phyloP scores from a whole-genome alignment of 2,888 invertebrate species.

The Elysia crispata region DNA sequence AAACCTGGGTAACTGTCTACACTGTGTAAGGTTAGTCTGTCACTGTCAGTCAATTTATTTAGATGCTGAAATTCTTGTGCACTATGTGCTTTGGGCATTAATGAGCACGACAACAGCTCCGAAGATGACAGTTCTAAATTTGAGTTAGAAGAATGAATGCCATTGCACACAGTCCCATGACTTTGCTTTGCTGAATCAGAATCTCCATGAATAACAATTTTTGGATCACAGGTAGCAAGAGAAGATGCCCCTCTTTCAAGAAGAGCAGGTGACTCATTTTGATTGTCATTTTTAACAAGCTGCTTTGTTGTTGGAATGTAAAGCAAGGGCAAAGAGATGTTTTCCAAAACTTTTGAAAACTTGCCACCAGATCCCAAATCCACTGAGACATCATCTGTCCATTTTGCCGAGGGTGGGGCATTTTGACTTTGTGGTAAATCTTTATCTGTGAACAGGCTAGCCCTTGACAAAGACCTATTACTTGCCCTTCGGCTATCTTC shows the following conservation, averaged over 20 bases:
- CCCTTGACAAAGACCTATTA: slow-evolving; percentile 1
- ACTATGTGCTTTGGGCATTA: slow-evolving; percentile 47
- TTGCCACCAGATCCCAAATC: slow-evolving; percentile 63
- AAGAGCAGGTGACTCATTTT: neutral
- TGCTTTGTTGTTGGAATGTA: slow-evolving; percentile 73
- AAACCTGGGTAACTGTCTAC: slow-evolving; percentile 63
- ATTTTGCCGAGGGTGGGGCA: slow-evolving; percentile 51
- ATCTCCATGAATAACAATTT: slow-evolving; percentile 15
- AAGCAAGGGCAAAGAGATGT: slow-evolving; percentile 67
- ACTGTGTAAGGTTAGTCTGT: slow-evolving; percentile 64
- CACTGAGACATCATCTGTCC: slow-evolving; percentile 67
- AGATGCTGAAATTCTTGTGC: slow-evolving; percentile 48
- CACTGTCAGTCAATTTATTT: slow-evolving; percentile 57
- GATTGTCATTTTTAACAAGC: slow-evolving; percentile 57
- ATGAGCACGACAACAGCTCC: slow-evolving; percentile 18
- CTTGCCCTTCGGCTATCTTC: slow-evolving; percentile 17
- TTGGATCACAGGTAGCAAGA: neutral
- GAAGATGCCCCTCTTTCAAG: neutral
- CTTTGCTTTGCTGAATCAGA: neutral
- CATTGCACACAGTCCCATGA: slow-evolving; percentile 39
- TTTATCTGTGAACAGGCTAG: neutral
- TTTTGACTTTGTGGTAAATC: neutral
- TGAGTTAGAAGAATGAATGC: slow-evolving; percentile 33
- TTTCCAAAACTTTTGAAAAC: slow-evolving; percentile 72
- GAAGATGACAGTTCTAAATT: slow-evolving; percentile 35